Evolutionary conservation across 1,140 invertebrate species (phyloP), one percentile per base, ranked within the genome.

Genomic region (Goniozus legneri): DNA sequence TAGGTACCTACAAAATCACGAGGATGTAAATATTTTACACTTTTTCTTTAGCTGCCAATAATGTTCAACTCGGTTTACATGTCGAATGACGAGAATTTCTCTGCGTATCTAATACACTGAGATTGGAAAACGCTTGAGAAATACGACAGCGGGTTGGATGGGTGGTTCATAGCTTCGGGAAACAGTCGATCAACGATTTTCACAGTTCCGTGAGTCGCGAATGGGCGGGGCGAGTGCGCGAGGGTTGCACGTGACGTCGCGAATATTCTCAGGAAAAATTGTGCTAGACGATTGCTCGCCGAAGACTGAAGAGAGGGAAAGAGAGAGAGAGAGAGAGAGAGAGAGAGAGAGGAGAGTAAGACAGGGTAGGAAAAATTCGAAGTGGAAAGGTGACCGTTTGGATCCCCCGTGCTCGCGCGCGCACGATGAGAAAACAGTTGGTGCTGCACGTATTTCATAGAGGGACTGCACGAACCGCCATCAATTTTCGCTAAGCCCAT

Each of bases 401-500:
- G n/a, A n/a, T n/a, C n/a, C n/a, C n/a, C n/a, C 24, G 12, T 27
- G 24, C 12, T 7, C 14, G 15, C 10, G 33, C 7, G 33, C 14
- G 33, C 6, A 10, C 33, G 10, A 13, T 35, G 15, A 7, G 14
- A 39, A 50, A 52, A 59, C 50, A 48, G 42, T 51, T 42, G 19
- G n/a, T 27, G 48, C 42, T 50, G 50, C 42, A 41, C 52, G 51
- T 65, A 61, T 67, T 62, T 66, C 63, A 62, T 46, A 53, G 54
- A 53, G n/a, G 27, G 47, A 49, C 54, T 55, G 52, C 54, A 52
- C 52, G 50, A 51, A 45, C n/a, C 31, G 55, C 46, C 65, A 71
- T 69, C 66, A 66, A 69, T 71, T 71, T 65, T 67, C 59, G 55
- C 55, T 62, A 69, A 71, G 59, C 65, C 68, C 65, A 69, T 69